phyloP scores from a whole-genome alignment of 2,888 invertebrate genomes.

The Rhodophaea formosa region DNA sequence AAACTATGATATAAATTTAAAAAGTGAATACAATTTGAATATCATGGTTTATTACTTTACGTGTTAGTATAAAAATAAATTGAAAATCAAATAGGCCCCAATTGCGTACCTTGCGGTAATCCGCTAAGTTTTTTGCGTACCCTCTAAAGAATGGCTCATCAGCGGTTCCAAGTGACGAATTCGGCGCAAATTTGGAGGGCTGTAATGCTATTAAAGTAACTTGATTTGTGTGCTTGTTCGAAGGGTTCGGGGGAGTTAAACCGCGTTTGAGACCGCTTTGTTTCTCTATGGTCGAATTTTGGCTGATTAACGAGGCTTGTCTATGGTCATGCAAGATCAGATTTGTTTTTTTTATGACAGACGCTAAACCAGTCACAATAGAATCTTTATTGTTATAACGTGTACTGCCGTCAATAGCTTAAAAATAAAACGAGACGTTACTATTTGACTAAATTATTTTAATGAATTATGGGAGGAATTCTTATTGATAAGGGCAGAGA shows the following conservation, averaged over 20 bases:
- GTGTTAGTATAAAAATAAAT: no score
- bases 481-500: no score
- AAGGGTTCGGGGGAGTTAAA: slow-evolving; percentile 2
- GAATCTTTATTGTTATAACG: no score
- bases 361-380: no score
- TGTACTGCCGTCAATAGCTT: no score
- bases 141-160: slow-evolving; percentile 67
- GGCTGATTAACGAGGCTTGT: slow-evolving; percentile 13
- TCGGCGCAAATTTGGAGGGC: slow-evolving; percentile 38
- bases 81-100: not conserved
- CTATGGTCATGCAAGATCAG: slow-evolving; percentile 4
- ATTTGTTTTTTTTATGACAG: not conserved
- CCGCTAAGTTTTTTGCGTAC: slow-evolving; percentile 32
- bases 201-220: slow-evolving; percentile 24
- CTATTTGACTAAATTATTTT: no score
- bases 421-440: no score
- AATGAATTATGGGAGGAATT: no score
- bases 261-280: slow-evolving; percentile 7
- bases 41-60: no score
- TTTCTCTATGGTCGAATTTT: slow-evolving; percentile 3
- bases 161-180: slow-evolving; percentile 51
- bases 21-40: no score
- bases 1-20: no score
- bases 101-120: slow-evolving; percentile 19
- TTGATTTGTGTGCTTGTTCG: slow-evolving; percentile 22